Evolutionary conservation across 1,140 invertebrate genomes (phyloP).

Genomic region (Thalassaphorura encarpata): DNA sequence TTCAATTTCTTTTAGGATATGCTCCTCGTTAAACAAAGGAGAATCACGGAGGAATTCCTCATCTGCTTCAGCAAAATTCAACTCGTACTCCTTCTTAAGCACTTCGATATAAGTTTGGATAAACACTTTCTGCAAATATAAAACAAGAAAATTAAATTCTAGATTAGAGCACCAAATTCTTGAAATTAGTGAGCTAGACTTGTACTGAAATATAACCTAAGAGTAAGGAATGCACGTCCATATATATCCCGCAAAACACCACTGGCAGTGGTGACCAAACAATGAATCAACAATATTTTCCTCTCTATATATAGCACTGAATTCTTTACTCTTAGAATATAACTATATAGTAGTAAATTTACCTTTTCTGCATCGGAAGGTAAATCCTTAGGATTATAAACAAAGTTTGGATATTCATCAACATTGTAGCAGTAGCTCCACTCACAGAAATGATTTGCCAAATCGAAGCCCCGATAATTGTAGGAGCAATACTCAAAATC

Average conservation of each 20-base stretch:
- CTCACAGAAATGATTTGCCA: constrained; percentile 93
- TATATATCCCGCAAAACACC: no score
- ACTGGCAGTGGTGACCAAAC: no score
- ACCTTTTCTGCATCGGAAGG: constrained; percentile 73
- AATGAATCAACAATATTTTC: no score
- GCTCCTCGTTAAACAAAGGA: constrained; percentile 34
- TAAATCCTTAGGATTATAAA: constrained; percentile 52
- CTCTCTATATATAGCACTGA: no score
- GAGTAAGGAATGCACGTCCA: no score
- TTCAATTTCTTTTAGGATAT: constrained; percentile 62
- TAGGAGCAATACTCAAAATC: constrained; percentile 93
- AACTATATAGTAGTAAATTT: constrained; percentile 35
- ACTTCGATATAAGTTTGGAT: constrained; percentile 35
- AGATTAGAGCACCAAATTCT: no score
- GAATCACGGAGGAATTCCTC: constrained; percentile 24
- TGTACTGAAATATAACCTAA: no score
- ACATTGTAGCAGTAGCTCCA: constrained; percentile 87
- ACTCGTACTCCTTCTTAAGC: constrained; percentile 22
- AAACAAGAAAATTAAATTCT: no score
- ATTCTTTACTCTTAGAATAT: no score
- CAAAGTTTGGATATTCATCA: constrained; percentile 65
- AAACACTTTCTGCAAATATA: constrained; percentile 38
- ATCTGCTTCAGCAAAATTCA: constrained; percentile 28
- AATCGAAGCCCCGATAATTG: constrained; percentile 86
- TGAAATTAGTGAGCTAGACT: no score